A percentile compares a stretch with the other conserved stretches of the same genome.
These are phyloP conservation scores for Ferdinandea cuprea DNA, from an alignment of 2,888 invertebrate species.

Conservation along the genomic window DNA sequence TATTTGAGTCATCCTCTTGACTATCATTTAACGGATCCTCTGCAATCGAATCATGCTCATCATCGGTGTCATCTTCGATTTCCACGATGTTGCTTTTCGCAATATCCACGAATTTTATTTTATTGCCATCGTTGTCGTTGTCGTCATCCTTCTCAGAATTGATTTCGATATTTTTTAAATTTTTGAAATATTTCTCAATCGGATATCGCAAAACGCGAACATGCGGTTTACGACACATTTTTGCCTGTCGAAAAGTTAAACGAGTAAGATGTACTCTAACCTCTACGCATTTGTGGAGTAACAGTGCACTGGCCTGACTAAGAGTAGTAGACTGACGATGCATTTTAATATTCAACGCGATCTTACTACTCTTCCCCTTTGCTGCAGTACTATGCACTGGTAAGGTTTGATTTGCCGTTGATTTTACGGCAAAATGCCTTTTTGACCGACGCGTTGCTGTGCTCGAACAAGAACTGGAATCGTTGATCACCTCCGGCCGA, in stretches of 20 bases:
- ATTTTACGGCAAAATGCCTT: not conserved
- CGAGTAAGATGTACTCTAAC: conserved; percentile 18
- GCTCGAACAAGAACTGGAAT: not conserved
- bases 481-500: not conserved
- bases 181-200: not conserved
- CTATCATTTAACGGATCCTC: not conserved
- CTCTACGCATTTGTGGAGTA: conserved; percentile 26
- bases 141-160: not conserved
- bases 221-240: conserved; percentile 42
- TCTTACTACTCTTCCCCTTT: not conserved
- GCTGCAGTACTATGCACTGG: not conserved
- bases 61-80: not conserved
- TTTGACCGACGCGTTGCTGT: not conserved
- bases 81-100: not conserved
- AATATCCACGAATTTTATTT: not conserved
- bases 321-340: not conserved
- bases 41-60: not conserved
- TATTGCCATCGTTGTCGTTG: not conserved
- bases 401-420: no score
- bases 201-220: not conserved
- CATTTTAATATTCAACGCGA: no score
- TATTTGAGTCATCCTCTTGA: no score
- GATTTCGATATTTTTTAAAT: no score
- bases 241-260: conserved; percentile 24
- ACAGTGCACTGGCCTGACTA: no score